Conservation (phyloP, 2,797 vertebrate species). For the Balearica regulorum region DNA sequence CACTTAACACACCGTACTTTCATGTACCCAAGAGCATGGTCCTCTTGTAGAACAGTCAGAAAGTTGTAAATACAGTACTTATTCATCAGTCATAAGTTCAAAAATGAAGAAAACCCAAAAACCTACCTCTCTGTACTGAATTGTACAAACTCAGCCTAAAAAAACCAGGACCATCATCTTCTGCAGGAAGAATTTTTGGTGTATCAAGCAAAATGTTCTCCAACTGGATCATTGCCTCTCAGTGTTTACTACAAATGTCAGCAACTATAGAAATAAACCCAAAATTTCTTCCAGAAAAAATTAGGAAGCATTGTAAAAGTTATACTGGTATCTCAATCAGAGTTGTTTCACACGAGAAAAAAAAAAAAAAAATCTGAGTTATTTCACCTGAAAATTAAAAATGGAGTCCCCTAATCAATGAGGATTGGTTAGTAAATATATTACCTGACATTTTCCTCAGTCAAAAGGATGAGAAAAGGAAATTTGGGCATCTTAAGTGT, state of each 20-base stretch:
- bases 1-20: neutral
- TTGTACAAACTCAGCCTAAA: neutral
- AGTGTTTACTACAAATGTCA: neutral
- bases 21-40: neutral
- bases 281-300: neutral
- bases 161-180: neutral
- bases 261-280: neutral
- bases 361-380: neutral
- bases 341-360: neutral
- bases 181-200: neutral
- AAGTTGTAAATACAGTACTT: neutral
- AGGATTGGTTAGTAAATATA: neutral
- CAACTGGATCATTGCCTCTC: neutral
- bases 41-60: neutral
- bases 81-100: neutral
- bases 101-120: neutral
- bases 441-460: neutral
- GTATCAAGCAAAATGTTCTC: neutral
- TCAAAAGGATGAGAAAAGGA: neutral
- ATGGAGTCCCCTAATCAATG: neutral
- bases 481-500: neutral
- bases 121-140: neutral
- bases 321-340: neutral
- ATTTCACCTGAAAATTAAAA: neutral
- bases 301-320: neutral